These are phyloP conservation scores for Laothoe populi DNA, from an alignment of 2,888 invertebrate genomes.

Conservation along the genomic window DNA sequence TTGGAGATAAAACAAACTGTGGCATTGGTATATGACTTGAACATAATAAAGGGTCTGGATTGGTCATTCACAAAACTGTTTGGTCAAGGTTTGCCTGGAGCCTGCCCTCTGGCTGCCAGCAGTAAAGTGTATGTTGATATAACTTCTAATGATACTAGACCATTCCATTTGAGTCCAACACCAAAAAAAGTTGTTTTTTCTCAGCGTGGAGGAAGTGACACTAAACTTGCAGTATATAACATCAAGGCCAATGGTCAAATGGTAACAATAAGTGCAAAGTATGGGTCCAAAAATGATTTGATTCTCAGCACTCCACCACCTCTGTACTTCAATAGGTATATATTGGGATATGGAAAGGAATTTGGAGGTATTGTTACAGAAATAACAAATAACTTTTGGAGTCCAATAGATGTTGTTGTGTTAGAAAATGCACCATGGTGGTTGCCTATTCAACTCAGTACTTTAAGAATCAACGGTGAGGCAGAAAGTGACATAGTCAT, in stretches of 20 bases:
- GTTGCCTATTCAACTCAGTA: conserved; percentile 95
- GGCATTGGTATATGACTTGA: conserved; percentile 93
- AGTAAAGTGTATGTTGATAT: conserved; percentile 94
- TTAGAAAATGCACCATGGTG: conserved; percentile 97
- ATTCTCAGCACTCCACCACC: conserved; percentile 86
- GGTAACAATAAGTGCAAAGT: conserved; percentile 88
- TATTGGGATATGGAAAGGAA: conserved; percentile 96
- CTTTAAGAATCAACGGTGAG: conserved; percentile 88
- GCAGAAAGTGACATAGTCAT: conserved; percentile 83
- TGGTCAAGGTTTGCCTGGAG: conserved; percentile 92
- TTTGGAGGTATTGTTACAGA: conserved; percentile 95
- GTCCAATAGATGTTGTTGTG: conserved; percentile 90
- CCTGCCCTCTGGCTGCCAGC: conserved; percentile 91
- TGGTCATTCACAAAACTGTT: conserved; percentile 95
- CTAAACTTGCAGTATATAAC: conserved; percentile 89
- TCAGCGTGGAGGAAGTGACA: conserved; percentile 88
- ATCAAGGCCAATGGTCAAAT: conserved; percentile 83
- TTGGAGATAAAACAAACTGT: conserved; percentile 94
- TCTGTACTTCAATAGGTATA: conserved; percentile 90
- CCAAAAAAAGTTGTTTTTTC: conserved; percentile 86
- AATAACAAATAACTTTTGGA: conserved; percentile 92
- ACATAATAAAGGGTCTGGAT: conserved; percentile 87
- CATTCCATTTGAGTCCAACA: conserved; percentile 86
- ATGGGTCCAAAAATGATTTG: conserved; percentile 76
- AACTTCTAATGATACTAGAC: conserved; percentile 85